Evolutionary conservation across 2,113 vertebrate genomes (phyloP).

Genomic region (Campylomormyrus tamandua): DNA sequence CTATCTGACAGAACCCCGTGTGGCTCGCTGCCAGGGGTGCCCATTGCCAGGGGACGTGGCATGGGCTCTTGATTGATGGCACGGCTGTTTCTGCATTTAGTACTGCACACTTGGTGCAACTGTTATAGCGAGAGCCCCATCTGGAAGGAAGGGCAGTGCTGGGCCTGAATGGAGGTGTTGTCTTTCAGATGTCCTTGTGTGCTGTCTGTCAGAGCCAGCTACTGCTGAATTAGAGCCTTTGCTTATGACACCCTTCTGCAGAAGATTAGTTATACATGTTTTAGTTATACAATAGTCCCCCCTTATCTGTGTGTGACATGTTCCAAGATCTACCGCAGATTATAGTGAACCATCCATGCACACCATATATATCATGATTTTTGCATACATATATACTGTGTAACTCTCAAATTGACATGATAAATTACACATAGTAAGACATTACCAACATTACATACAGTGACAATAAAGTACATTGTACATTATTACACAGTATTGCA

Average conservation of each 20-base stretch:
- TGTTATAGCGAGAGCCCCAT: not conserved
- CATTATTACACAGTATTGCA: not conserved
- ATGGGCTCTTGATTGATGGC: conserved; percentile 13
- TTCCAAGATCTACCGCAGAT: not conserved
- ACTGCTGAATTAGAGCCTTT: not conserved
- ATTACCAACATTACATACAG: not conserved
- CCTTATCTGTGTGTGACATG: not conserved
- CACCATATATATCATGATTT: not conserved
- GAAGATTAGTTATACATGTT: not conserved
- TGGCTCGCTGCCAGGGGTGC: not conserved
- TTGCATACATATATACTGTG: not conserved
- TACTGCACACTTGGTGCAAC: not conserved
- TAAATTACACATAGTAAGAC: not conserved
- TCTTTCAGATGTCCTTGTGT: conserved; percentile 12
- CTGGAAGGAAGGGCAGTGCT: not conserved
- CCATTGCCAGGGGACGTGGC: conserved; percentile 14
- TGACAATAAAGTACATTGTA: not conserved
- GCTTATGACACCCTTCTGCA: not conserved
- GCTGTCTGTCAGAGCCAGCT: not conserved
- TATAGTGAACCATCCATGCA: not conserved
- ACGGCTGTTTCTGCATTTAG: conserved; percentile 10
- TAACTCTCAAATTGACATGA: not conserved
- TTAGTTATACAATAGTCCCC: not conserved
- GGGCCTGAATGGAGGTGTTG: not conserved
- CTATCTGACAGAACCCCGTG: not conserved